phyloP scores from a whole-genome alignment of 2,113 vertebrate genomes.

The Nycticryphes semicollaris region DNA sequence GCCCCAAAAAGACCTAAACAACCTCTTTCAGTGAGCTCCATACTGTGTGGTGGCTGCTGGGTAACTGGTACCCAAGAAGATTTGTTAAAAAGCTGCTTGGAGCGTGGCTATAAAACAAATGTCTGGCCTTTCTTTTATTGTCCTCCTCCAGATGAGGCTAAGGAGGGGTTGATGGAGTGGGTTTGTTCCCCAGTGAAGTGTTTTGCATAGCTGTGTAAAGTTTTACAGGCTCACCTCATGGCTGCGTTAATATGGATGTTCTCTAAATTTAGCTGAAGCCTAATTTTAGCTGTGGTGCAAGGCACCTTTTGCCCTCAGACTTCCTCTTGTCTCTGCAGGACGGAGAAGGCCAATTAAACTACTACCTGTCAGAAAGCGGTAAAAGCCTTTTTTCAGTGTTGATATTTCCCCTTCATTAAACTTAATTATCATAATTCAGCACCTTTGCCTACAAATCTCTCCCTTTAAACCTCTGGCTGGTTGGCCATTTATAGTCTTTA shows the following conservation, averaged over 20 bases:
- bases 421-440: not conserved
- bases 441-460: not conserved
- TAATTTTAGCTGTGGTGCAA: not conserved
- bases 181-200: not conserved
- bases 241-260: not conserved
- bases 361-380: not conserved
- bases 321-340: conserved; percentile 1
- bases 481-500: not conserved
- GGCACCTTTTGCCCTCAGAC: not conserved
- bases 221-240: not conserved
- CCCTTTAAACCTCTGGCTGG: not conserved
- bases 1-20: not conserved
- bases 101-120: rapidly evolving
- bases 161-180: not conserved
- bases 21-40: not conserved
- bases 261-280: not conserved
- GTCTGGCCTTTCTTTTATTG: not conserved
- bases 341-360: conserved; percentile 8
- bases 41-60: not conserved
- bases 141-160: not conserved
- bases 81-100: not conserved
- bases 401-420: conserved; percentile 10
- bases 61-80: not conserved
- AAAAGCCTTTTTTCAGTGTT: not conserved
- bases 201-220: not conserved